Base-by-base conservation (phyloP, 2,888 invertebrate species). In the Tortrix viridana region DNA sequence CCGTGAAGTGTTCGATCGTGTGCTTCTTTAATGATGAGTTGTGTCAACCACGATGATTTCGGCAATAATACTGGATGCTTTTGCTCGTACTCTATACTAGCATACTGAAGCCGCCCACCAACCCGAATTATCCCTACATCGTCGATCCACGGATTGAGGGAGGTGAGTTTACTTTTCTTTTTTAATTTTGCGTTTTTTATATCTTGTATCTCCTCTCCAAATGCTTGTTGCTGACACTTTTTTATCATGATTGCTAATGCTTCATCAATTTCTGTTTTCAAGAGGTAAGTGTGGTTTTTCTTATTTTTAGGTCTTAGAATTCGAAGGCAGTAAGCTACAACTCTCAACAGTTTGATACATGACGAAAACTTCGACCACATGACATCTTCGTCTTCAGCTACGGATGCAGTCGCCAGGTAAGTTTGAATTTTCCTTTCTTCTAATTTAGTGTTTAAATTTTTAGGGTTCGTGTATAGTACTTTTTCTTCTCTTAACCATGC, bases 221-320 rank as follows among this genome's bases (percentile, higher is more conserved):
- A 56, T 20, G 55, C 32, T 47, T 46, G 19, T n/a, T 20, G 14
- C 16, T 56, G 55, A 20, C 55, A 20, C 19, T 19, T 46, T 44
- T 14, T 44, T 1, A 55, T 3, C 32, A 55, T 46, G 1, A 55
- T 44, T n/a, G n/a, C 12, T 16, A 56, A 47, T 4, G 55, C 46
- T 37, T 56, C 47, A 2, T 47, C 55, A 0, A 56, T n/a, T 20
- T 56, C 46, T n/a, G 5, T 9, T 56, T 46, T 56, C 37, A 56
- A 37, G 1, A 56, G 46, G 37, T 56, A 56, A 44, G 46, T 47
- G 22, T 56, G 46, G 5, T 20, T 46, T 19, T 1, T 5, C n/a
- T 14, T 44, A 46, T 56, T 1, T 4, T 19, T 37, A 7, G 26
- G 26, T 47, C 22, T 32, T 37, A 56, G 55, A 12, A n/a, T 1